These are phyloP conservation scores for Sebastes iracundus DNA, from an alignment of 2,797 vertebrate species.

Conservation along the genomic window DNA sequence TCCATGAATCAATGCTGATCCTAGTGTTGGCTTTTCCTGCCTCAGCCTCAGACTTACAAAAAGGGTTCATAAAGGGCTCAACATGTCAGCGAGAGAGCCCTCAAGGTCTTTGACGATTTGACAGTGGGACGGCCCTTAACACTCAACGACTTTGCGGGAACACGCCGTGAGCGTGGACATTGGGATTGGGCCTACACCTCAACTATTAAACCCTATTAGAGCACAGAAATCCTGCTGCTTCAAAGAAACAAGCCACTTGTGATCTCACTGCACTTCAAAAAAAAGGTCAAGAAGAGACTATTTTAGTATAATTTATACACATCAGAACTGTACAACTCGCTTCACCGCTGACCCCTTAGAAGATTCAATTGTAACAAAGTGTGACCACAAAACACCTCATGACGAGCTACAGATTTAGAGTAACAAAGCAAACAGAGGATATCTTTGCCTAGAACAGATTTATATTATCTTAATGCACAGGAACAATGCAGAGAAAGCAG, in stretches of 20 bases:
- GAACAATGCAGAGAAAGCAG: background rate
- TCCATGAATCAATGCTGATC: too few relatives aligned
- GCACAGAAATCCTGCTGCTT: background rate
- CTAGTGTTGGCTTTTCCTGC: too few relatives aligned
- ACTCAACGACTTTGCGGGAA: too few relatives aligned
- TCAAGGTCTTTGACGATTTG: too few relatives aligned
- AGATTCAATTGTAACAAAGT: background rate
- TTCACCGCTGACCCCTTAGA: background rate
- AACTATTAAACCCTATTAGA: background rate
- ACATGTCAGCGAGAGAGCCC: too few relatives aligned
- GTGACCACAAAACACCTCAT: background rate
- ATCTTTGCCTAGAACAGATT: background rate
- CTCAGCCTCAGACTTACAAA: too few relatives aligned
- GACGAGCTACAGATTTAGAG: too few relatives aligned
- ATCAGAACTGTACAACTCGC: background rate
- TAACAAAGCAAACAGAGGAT: background rate
- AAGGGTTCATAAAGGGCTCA: too few relatives aligned
- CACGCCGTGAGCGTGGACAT: too few relatives aligned
- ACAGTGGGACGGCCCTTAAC: too few relatives aligned
- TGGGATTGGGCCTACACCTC: background rate
- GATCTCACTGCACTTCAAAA: background rate
- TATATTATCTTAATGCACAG: background rate
- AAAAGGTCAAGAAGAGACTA: conserved; percentile 12
- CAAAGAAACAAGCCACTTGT: conserved; percentile 3
- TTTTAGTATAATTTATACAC: conserved; percentile 24